These are phyloP conservation scores for Phrynocephalus versicolor DNA, from an alignment of 2,113 vertebrate species.

Conservation along the genomic window DNA sequence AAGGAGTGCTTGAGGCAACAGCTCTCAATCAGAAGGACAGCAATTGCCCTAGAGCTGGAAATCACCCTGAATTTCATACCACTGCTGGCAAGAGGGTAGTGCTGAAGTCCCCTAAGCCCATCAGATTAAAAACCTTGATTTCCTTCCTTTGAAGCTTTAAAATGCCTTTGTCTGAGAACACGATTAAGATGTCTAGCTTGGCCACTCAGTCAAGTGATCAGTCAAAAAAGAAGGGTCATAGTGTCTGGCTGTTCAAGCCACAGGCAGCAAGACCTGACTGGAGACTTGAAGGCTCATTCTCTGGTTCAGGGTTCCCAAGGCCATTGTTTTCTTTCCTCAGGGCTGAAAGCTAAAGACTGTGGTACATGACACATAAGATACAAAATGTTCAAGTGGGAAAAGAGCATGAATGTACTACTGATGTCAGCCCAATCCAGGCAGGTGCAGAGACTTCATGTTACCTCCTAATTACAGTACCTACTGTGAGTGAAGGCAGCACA, in stretches of 20 bases:
- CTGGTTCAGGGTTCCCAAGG: background rate
- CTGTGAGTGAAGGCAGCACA: background rate
- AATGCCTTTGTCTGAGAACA: constrained; percentile 12
- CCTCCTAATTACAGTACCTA: background rate
- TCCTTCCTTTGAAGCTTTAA: constrained; percentile 43
- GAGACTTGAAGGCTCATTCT: background rate
- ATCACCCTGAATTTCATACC: constrained; percentile 26
- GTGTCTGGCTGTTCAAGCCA: background rate
- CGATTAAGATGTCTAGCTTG: constrained; percentile 9
- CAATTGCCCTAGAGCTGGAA: constrained; percentile 57
- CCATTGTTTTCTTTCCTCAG: background rate
- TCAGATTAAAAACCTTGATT: constrained; percentile 39
- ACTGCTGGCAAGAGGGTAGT: constrained; percentile 23
- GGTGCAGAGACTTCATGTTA: background rate
- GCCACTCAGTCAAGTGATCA: background rate
- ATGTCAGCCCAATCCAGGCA: background rate
- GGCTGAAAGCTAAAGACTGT: background rate
- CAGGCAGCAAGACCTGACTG: background rate
- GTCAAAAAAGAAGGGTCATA: background rate
- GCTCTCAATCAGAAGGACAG: constrained; percentile 54
- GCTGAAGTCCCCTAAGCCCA: constrained; percentile 32
- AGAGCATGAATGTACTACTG: background rate
- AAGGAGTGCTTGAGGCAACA: constrained; percentile 55
- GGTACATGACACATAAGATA: background rate
- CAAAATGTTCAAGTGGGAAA: background rate